Evolutionary conservation across 2,797 vertebrate species (phyloP), one percentile per base, ranked within the genome.

Genomic region (Pogoniulus pusillus): DNA sequence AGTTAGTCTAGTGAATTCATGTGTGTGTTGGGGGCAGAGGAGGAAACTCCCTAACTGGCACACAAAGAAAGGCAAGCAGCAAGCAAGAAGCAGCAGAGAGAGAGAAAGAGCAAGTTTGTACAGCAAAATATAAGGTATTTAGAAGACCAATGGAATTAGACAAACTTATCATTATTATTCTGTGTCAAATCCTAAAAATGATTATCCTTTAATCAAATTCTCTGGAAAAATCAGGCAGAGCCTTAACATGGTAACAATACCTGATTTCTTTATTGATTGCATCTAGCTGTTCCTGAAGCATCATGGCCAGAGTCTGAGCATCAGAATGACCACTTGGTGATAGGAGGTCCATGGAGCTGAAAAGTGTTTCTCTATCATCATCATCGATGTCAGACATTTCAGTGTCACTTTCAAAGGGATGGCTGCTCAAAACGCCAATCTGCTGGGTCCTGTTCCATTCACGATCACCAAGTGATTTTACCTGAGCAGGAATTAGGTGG

Each of bases 231-330:
- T 6, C 41, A 41, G 41, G 6, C 41, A 41, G 41, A 17, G 41
- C 16, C 41, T 41, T 41, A 41, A 41, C 41, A 41, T 8, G 7
- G 41, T 41, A 41, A 41, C 41, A 41, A 41, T 41, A 41, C 99
- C 99, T 98, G 79, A 99, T 99, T 98, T 99, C 99, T 96, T 99
- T 99, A 97, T 99, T 99, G 96, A 99, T 99, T 43, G 99, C 99
- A 95, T 99, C 99, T 76, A 99, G 95, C 94, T 99, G 99, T 91
- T 99, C 99, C 94, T 99, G 99, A 95, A 99, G 98, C 99, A 99
- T 99, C 99, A 99, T 99, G 89, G 99, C 99, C 90, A 99, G 97
- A 4, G 99, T 99, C 92, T 99, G 99, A 37, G 99, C 99, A 71
- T 99, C 99, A 0, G 99, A 99, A 97, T 99, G 99, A 35, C 99